phyloP scores from a whole-genome alignment of 2,797 vertebrate genomes.

The Eleutherodactylus coqui region DNA sequence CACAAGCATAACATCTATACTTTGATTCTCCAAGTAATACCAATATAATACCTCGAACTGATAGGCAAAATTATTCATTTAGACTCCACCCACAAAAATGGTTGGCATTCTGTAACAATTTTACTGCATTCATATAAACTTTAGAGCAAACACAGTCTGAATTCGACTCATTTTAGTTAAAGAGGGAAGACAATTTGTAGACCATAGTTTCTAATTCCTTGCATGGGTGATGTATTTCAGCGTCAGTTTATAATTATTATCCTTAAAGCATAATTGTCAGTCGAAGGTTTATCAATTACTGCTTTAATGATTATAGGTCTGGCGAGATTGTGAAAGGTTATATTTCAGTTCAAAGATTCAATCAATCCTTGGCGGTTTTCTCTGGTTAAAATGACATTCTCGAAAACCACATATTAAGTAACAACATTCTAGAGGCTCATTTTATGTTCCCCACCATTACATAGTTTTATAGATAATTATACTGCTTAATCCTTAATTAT shows the following conservation, averaged over 20 bases:
- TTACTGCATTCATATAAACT: not conserved
- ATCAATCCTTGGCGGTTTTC: slow-evolving; percentile 35
- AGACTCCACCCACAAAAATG: not conserved
- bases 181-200: not conserved
- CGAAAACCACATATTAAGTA: slow-evolving; percentile 53
- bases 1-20: too few relatives aligned
- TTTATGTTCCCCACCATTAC: slow-evolving; percentile 50
- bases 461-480: slow-evolving; percentile 59
- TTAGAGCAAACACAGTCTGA: not conserved
- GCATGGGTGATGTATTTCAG: slow-evolving; percentile 1
- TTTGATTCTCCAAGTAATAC: too few relatives aligned
- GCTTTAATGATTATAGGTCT: slow-evolving; percentile 48
- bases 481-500: slow-evolving; percentile 55
- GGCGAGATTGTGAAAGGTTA: slow-evolving; percentile 41
- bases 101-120: not conserved
- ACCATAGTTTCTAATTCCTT: not conserved
- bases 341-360: slow-evolving; percentile 57
- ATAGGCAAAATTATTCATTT: not conserved
- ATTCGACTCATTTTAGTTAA: not conserved
- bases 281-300: slow-evolving; percentile 57
- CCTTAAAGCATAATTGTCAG: slow-evolving; percentile 34
- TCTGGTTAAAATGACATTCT: slow-evolving; percentile 43
- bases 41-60: not conserved
- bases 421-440: slow-evolving; percentile 53
- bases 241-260: slow-evolving; percentile 47